These are phyloP conservation scores for Monomorium pharaonis DNA, from an alignment of 1,140 invertebrate species.

Conservation along the genomic window DNA sequence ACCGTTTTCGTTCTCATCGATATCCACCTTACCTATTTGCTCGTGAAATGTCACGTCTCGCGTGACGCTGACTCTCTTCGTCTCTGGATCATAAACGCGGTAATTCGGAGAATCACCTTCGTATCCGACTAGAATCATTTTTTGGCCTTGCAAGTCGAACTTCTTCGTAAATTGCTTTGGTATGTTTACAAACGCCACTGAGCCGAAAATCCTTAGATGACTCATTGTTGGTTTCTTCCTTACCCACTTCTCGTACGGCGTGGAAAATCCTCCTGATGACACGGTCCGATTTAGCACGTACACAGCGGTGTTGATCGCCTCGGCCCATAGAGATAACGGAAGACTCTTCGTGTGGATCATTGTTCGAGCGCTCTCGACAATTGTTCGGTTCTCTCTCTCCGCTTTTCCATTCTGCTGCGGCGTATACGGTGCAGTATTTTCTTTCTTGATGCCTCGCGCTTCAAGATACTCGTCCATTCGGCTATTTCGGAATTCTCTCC, in stretches of 20 bases:
- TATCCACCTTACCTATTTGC: too few relatives aligned
- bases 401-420: neutral
- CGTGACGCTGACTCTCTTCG: neutral
- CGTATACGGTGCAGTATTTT: neutral
- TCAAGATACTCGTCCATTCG: neutral
- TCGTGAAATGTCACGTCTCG: neutral
- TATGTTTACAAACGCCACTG: neutral
- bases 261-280: too few relatives aligned
- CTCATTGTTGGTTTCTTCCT: neutral
- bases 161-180: neutral
- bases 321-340: neutral
- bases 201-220: neutral
- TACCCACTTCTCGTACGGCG: neutral
- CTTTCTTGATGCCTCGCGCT: neutral
- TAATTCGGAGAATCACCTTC: neutral
- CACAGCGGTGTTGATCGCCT: neutral
- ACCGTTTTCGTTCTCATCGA: too few relatives aligned
- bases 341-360: neutral
- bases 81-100: neutral
- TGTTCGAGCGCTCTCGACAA: neutral
- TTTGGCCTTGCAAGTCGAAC: neutral
- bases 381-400: neutral
- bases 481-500: neutral
- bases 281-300: neutral
- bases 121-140: neutral